Evolutionary conservation across 2,888 invertebrate genomes (phyloP).

Genomic region (Yponomeuta cagnagella): DNA sequence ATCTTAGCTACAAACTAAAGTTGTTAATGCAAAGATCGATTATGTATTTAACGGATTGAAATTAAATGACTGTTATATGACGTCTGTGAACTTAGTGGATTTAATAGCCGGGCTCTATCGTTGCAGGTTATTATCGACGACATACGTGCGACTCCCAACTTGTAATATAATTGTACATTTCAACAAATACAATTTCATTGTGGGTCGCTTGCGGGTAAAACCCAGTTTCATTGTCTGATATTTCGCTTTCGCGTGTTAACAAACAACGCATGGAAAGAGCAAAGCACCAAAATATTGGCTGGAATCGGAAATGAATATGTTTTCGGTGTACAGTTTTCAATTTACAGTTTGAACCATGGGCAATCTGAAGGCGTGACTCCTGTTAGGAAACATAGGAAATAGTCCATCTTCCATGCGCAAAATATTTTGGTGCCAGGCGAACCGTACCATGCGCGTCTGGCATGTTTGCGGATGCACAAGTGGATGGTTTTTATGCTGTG

Average conservation of each 20-base stretch:
- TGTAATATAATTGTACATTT: neutral
- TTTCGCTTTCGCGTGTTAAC: neutral
- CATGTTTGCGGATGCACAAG: no score
- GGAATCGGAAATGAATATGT: neutral
- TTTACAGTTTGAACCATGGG: no score
- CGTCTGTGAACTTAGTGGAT: neutral
- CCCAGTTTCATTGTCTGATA: neutral
- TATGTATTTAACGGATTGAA: neutral
- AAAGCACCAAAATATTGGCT: neutral
- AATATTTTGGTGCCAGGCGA: no score
- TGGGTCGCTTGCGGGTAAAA: neutral
- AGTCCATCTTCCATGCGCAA: no score
- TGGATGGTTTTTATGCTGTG: no score
- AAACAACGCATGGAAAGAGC: neutral
- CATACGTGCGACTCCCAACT: neutral
- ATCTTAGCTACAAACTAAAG: no score
- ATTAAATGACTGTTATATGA: neutral
- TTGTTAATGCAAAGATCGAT: no score
- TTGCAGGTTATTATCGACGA: neutral
- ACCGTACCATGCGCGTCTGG: no score
- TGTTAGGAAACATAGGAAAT: no score
- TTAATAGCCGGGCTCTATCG: neutral
- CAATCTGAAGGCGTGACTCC: no score
- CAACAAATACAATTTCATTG: neutral
- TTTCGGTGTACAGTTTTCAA: no score